Base-by-base conservation (phyloP, 2,113 vertebrate genomes). In the Brachypodius melanocephalos region DNA sequence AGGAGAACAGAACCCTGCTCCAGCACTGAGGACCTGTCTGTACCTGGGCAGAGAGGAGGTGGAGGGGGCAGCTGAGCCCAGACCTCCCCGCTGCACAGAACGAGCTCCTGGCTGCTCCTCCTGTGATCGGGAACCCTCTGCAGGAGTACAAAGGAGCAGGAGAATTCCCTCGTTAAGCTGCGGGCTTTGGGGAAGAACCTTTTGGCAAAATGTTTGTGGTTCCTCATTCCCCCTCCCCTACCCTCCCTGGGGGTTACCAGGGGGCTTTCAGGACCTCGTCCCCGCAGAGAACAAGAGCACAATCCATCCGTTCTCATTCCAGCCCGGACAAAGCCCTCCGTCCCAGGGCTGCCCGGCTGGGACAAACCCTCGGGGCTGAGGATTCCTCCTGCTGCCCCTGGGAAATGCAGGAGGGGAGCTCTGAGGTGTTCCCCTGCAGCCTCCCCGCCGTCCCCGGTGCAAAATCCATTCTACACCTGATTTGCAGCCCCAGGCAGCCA, bases 1-100 rank as follows among this genome's bases (percentile, higher is more conserved):
- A 12, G 14, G 21, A 28, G 22, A 25, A 12, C 25, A 28, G 25
- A 2, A 4, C 36, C 58, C 6, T 16, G 58, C 52, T 31, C 36
- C 8, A 3, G 52, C 8, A 25, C 13, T 0, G 2, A 31, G 18
- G 45, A 6, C 34, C 17, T 0, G 0, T 4, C 40, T 73, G 34
- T 20, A 24, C 38, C 38, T 38, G 38, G 38, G 38, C 8, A 38
- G 8, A 10, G 38, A 38, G 38, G 38, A 38, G 38, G 38, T 38
- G 38, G 38, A 38, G 38, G 38, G 38, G 38, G 38, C 38, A 38
- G 38, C 38, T 1, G 49, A 74, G 67, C 14, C 14, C 31, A 66
- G 46, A 40, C 5, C n/a, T 21, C 28, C 13, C 17, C 12, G 19
- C 17, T 10, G 8, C 42, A 66, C 10, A 22, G 1, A 46, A 8